phyloP scores from a whole-genome alignment of 2,113 vertebrate genomes.

The Microcebus lehilahytsara region DNA sequence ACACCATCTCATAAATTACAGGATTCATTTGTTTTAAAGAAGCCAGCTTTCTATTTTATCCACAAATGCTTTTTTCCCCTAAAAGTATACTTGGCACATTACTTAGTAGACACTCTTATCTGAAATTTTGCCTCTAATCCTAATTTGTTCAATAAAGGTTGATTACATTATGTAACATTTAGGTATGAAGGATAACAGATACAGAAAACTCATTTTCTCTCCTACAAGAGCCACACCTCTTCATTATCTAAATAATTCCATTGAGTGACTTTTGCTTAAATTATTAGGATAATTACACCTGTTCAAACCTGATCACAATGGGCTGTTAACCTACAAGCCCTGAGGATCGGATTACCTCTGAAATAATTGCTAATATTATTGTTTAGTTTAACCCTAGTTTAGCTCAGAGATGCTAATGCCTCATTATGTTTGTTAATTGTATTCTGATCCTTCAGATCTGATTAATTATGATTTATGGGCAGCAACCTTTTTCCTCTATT shows the following conservation, averaged over 20 bases:
- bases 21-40: neutral
- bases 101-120: neutral
- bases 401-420: neutral
- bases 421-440: neutral
- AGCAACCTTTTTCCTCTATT: neutral
- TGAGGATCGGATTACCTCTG: neutral
- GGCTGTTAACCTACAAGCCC: neutral
- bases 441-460: neutral
- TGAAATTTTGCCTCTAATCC: neutral
- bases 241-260: neutral
- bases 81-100: neutral
- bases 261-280: neutral
- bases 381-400: neutral
- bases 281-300: neutral
- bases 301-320: neutral
- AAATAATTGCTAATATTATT: neutral
- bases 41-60: neutral
- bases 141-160: neutral
- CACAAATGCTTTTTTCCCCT: neutral
- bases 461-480: neutral
- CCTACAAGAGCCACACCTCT: neutral
- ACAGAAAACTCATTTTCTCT: neutral
- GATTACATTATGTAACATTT: neutral
- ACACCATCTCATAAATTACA: neutral
- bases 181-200: neutral